Base-by-base conservation (phyloP, 2,113 vertebrate species). In the Etia nguti region DNA sequence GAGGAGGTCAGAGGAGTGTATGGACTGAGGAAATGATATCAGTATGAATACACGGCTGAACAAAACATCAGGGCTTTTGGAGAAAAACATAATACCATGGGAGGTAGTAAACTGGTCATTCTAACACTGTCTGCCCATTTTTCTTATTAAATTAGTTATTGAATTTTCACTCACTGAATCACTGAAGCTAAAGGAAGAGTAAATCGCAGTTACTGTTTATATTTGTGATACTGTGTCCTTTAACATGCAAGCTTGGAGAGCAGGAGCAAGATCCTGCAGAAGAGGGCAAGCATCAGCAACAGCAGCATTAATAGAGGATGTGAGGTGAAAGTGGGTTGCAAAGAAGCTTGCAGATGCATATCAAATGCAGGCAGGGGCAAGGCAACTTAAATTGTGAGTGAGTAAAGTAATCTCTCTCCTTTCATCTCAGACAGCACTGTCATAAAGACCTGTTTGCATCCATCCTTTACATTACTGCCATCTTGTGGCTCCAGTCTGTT, bases 1-100 rank as follows among this genome's bases (percentile, higher is more conserved):
- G 59, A 88, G 89, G 86, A 88, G 92, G 92, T 91, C 88, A 90
- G 89, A 82, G 73, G 87, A 89, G 56, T 43, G 81, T 90, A 90
- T 62, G 18, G 88, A 89, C 8, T 20, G 75, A 90, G 86, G 87
- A 92, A 92, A 91, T 90, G 73, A 73, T 92, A 83, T 92, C 70
- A 41, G 88, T 83, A 70, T 85, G 36, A 86, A 86, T 88, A 88
- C 90, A 87, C 26, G 85, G 80, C 62, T 85, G 91, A 88, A 88
- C 75, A 82, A 87, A 91, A 89, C 77, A 86, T 70, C 60, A 90
- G 62, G 55, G 83, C 48, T 84, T 88, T 88, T 54, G 86, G 79
- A 22, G 57, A 62, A 50, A 59, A 90, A 73, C 82, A 81, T 36
- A 79, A 85, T 82, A 90, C 55, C 34, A 62, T 34, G 36, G 86